A percentile compares a stretch with the other conserved stretches of the same genome.
Conservation (phyloP, 2,888 invertebrate species). For the Caenorhabditis afra region DNA sequence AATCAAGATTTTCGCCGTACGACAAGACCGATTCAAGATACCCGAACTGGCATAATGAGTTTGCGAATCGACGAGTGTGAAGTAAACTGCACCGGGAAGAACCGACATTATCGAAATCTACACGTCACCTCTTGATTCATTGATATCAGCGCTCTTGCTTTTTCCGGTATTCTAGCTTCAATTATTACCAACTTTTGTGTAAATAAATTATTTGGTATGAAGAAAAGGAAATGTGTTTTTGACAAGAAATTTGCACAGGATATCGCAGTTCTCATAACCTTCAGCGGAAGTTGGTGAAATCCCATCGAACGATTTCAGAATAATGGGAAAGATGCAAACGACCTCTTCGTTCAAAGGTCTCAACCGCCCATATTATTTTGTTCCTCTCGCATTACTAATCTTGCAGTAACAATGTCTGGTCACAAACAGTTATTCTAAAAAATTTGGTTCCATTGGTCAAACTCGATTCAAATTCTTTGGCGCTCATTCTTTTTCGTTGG, state of each 20-base stretch:
- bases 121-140: constrained; percentile 37
- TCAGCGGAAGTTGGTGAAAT: no score
- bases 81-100: neutral
- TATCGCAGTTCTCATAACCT: neutral
- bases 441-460: no score
- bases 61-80: constrained; percentile 51
- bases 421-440: no score
- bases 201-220: constrained; percentile 13
- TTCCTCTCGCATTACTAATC: no score
- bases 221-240: neutral
- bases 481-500: no score
- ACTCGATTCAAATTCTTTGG: no score
- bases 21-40: constrained; percentile 65
- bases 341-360: no score
- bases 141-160: constrained; percentile 17
- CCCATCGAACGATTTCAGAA: no score
- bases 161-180: constrained; percentile 22
- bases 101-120: constrained; percentile 1
- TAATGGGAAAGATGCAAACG: no score
- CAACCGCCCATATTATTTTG: no score
- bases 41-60: constrained; percentile 62
- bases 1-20: constrained; percentile 67
- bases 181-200: neutral
- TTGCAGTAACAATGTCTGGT: no score
- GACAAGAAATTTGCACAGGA: neutral